These are phyloP conservation scores for Beaufortia kweichowensis DNA, from an alignment of 2,113 vertebrate genomes.

Conservation along the genomic window DNA sequence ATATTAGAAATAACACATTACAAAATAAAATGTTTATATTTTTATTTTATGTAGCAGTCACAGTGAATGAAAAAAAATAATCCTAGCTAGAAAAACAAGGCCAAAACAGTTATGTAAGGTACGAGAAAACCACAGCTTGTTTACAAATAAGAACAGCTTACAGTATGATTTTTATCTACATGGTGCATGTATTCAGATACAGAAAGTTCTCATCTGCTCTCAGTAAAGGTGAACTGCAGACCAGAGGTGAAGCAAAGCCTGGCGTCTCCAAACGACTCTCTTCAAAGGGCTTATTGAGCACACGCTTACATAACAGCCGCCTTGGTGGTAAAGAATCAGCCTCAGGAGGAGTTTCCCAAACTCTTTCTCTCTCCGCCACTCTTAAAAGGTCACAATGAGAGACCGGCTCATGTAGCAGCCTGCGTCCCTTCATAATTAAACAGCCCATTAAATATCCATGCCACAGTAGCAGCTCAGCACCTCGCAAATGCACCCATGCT, in stretches of 20 bases:
- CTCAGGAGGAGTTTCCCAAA: conserved; percentile 41
- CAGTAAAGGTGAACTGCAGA: neutral
- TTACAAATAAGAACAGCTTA: neutral
- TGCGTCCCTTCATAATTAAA: conserved; percentile 45
- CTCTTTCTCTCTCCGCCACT: conserved; percentile 31
- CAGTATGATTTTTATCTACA: neutral
- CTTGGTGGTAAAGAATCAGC: conserved; percentile 15
- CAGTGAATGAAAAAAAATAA: no score
- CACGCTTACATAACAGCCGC: conserved; percentile 23
- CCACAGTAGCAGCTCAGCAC: conserved; percentile 4
- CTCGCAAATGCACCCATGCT: conserved; percentile 10
- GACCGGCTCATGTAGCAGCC: conserved; percentile 45
- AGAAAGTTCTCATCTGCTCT: neutral
- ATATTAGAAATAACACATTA: no score
- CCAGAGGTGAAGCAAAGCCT: conserved; percentile 10
- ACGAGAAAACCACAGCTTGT: neutral
- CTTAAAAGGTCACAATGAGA: conserved; percentile 42
- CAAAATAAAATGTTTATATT: no score
- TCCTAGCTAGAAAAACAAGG: neutral
- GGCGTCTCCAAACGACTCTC: neutral
- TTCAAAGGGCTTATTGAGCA: conserved; percentile 25
- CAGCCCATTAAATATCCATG: conserved; percentile 45
- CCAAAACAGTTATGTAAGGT: neutral
- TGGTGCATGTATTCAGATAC: neutral
- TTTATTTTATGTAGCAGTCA: no score